A percentile compares a stretch with the other conserved stretches of the same genome.
Evolutionary conservation across 2,113 vertebrate genomes (phyloP).

Genomic region (Porphyrio hochstetteri): DNA sequence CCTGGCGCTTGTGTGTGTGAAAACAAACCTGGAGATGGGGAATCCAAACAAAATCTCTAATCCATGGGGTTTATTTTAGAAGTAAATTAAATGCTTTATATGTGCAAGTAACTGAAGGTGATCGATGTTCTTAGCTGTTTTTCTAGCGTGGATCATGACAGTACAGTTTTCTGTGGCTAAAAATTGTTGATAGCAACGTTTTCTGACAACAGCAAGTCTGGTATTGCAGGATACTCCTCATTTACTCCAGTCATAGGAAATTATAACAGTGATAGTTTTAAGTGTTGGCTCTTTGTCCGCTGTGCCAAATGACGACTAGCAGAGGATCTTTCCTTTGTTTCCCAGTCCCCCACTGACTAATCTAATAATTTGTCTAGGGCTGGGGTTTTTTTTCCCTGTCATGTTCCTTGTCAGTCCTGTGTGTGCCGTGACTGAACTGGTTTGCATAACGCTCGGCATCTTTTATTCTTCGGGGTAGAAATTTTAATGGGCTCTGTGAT

Average conservation of each 20-base stretch:
- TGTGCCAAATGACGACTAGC: not conserved
- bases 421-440: not conserved
- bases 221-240: not conserved
- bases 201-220: not conserved
- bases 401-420: not conserved
- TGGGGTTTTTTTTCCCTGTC: not conserved
- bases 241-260: not conserved
- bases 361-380: not conserved
- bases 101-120: not conserved
- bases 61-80: not conserved
- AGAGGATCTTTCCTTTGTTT: conserved; percentile 38
- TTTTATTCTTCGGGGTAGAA: conserved; percentile 21
- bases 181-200: not conserved
- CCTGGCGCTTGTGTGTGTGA: not conserved
- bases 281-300: not conserved
- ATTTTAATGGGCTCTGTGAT: conserved; percentile 42
- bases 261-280: not conserved
- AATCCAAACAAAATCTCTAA: not conserved
- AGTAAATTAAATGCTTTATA: not conserved
- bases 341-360: conserved; percentile 28
- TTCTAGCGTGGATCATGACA: not conserved
- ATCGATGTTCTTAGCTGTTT: not conserved
- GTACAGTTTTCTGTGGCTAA: not conserved
- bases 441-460: not conserved
- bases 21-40: not conserved